Base-by-base conservation (phyloP, 2,113 vertebrate species). In the Mus musculus region DNA sequence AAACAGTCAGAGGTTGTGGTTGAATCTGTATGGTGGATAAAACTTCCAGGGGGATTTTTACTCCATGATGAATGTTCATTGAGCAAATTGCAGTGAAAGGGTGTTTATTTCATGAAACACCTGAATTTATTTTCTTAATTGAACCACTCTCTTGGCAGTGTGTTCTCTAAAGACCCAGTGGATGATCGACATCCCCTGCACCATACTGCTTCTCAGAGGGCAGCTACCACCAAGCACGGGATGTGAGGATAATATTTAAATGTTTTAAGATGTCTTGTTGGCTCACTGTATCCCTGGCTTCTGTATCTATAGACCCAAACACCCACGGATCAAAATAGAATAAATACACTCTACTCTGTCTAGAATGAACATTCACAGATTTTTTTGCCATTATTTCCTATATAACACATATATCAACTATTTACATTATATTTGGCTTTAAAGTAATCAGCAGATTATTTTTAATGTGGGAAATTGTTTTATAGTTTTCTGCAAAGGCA, bases 31-130 rank as follows among this genome's bases (percentile, higher is more conserved):
- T 77, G 59, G 39, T 92, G 42, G 30, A 88, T 81, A 82, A 96
- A 92, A 88, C 28, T 86, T 94, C 46, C 76, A 94, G 33, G 81
- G 81, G 76, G 22, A 90, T 33, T 7, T 63, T 63, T 71, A 88
- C 28, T 93, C 12, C 30, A 14, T 81, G 73, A 75, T 77, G 54
- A 95, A 90, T 39, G 65, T 30, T 17, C 17, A 54, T 2, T 90
- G 52, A 92, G 72, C 42, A 61, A 90, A 86, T 88, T 95, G 73
- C 17, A 86, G 59, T 36, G 30, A 69, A 88, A 33, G 36, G 56
- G 69, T 67, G 72, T 80, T 88, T 88, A 75, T 93, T 93, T 96
- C 82, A 77, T 90, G 95, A 96, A 96, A 92, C 49, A 93, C 65
- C 49, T 87, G 54, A 82, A 92, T 96, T 91, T 96, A 88, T 95